These are phyloP conservation scores for Penaeus indicus DNA, from an alignment of 1,140 invertebrate genomes.

Conservation along the genomic window DNA sequence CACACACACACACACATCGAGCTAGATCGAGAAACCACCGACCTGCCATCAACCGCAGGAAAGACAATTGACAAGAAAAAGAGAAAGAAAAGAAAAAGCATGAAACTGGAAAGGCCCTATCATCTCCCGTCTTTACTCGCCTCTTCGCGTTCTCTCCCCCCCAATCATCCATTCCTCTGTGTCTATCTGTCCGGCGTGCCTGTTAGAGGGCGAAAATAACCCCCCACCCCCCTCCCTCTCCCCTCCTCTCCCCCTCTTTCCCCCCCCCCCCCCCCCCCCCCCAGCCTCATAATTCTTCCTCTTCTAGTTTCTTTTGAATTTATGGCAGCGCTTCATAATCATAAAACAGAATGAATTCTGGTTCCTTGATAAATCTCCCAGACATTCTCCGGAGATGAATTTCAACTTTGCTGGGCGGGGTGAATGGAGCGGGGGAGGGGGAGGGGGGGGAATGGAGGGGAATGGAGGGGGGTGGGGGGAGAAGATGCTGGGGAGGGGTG, in stretches of 20 bases:
- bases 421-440: too few species aligned
- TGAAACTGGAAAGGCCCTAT: too few species aligned
- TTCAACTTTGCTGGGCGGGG: too few species aligned
- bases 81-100: too few species aligned
- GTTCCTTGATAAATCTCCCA: slow-evolving; percentile 57
- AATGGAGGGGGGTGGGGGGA: too few species aligned
- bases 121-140: background rate
- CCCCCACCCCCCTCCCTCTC: background rate
- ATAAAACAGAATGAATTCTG: slow-evolving; percentile 62
- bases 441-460: too few species aligned
- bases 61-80: background rate
- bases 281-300: slow-evolving; percentile 51
- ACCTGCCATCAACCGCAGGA: too few species aligned
- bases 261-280: background rate
- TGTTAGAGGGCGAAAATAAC: background rate
- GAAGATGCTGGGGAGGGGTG: too few species aligned
- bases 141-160: background rate
- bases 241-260: background rate
- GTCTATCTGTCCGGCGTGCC: background rate
- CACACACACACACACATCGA: too few species aligned
- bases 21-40: too few species aligned
- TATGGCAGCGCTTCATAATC: slow-evolving; percentile 53
- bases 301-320: slow-evolving; percentile 34
- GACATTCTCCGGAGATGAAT: slow-evolving; percentile 23
- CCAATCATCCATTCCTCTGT: background rate